phyloP scores from a whole-genome alignment of 2,797 vertebrate genomes.

The Philypnodon macrostomus region DNA sequence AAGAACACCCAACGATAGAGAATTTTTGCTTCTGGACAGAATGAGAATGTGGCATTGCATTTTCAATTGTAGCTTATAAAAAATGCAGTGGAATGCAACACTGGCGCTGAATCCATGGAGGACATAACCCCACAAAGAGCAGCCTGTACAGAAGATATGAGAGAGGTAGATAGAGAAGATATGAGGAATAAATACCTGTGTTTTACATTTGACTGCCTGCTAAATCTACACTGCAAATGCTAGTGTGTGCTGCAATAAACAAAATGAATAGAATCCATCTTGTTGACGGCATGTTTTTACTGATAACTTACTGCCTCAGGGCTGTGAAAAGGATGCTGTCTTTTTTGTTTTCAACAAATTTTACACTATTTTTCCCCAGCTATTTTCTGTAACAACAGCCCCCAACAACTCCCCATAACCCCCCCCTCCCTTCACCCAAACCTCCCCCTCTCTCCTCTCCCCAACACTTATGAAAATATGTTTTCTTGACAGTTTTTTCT shows the following conservation, averaged over 20 bases:
- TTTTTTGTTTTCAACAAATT: conserved; percentile 45
- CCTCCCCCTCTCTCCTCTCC: conserved; percentile 1
- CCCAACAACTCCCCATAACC: neutral
- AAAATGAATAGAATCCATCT: conserved; percentile 30
- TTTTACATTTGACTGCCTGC: neutral
- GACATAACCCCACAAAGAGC: conserved; percentile 12
- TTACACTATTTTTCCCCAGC: neutral
- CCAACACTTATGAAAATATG: conserved; percentile 51
- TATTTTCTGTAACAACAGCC: conserved; percentile 19
- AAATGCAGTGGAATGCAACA: conserved; percentile 42
- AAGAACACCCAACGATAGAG: neutral
- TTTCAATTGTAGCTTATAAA: conserved; percentile 41
- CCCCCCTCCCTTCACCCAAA: neutral
- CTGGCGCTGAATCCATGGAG: conserved; percentile 21
- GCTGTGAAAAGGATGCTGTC: conserved; percentile 45
- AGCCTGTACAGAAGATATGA: conserved; percentile 13
- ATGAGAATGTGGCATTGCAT: conserved; percentile 23
- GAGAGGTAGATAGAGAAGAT: conserved; percentile 16
- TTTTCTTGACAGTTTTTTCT: conserved; percentile 40
- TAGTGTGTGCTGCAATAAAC: conserved; percentile 8
- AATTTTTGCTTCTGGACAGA: conserved; percentile 3
- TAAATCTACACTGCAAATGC: conserved; percentile 21
- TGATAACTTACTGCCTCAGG: conserved; percentile 53
- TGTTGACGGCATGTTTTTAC: conserved; percentile 42
- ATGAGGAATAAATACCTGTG: conserved; percentile 24